Conservation (phyloP, 2,888 invertebrate species). For the Cephus pulcher region DNA sequence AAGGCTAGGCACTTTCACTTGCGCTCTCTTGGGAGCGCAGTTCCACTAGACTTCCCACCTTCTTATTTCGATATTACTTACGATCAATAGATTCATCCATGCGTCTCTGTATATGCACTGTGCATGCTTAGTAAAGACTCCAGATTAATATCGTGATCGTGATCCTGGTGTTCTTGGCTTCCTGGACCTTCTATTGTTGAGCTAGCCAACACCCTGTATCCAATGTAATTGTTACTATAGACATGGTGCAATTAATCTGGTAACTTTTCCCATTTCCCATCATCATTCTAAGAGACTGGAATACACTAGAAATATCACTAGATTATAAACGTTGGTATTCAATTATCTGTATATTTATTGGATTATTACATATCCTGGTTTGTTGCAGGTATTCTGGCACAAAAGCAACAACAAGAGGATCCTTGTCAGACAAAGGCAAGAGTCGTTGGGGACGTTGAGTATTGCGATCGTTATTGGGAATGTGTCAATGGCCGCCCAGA, state of each 20-base stretch:
- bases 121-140: not conserved
- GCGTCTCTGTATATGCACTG: not conserved
- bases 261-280: not conserved
- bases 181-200: not conserved
- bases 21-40: conserved; percentile 57
- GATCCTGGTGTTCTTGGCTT: not conserved
- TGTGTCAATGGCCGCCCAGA: conserved; percentile 86
- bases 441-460: conserved; percentile 81
- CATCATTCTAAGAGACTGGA: not conserved
- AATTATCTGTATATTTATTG: not conserved
- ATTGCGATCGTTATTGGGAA: conserved; percentile 89
- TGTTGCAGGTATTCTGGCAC: conserved; percentile 48
- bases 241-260: too few species aligned
- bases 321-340: not conserved
- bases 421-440: conserved; percentile 85
- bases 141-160: not conserved
- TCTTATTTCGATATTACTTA: conserved; percentile 18
- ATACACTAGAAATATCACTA: not conserved
- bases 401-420: conserved; percentile 73
- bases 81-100: not conserved
- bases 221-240: not conserved
- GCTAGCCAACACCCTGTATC: not conserved
- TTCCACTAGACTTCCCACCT: conserved; percentile 56
- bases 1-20: conserved; percentile 63
- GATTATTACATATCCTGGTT: not conserved